A percentile compares a stretch with the other conserved stretches of the same genome.
phyloP scores from a whole-genome alignment of 2,113 vertebrate genomes.

The Lepus americanus region DNA sequence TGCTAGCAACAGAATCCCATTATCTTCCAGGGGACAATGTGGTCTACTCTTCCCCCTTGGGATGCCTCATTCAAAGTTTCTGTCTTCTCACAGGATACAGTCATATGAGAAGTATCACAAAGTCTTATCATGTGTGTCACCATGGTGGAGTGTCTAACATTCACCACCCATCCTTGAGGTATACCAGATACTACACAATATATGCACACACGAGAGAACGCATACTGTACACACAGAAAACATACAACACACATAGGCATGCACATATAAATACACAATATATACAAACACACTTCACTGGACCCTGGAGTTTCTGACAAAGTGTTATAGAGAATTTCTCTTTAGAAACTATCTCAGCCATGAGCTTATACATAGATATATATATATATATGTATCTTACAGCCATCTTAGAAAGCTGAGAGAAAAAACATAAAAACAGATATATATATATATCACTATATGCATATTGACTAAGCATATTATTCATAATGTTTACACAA shows the following conservation, averaged over 20 bases:
- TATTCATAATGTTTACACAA: slow-evolving; percentile 8
- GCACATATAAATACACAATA: background rate
- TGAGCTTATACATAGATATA: background rate
- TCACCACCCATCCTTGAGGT: background rate
- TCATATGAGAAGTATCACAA: background rate
- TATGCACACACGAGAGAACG: background rate
- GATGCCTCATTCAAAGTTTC: background rate
- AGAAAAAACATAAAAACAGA: background rate
- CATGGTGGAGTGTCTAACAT: background rate
- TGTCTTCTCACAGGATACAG: background rate
- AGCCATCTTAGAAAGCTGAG: background rate
- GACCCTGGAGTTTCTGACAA: background rate
- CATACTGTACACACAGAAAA: background rate
- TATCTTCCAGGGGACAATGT: background rate
- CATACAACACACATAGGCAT: background rate
- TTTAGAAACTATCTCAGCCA: slow-evolving; percentile 34
- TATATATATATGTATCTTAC: background rate
- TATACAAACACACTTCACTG: background rate
- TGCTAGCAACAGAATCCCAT: background rate
- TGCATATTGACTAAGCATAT: background rate
- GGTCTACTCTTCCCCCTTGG: background rate
- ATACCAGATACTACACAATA: background rate
- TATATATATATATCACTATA: background rate
- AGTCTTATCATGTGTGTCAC: background rate
- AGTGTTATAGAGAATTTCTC: background rate